Base-by-base conservation (phyloP, 2,113 vertebrate species). In the Phaethon lepturus region DNA sequence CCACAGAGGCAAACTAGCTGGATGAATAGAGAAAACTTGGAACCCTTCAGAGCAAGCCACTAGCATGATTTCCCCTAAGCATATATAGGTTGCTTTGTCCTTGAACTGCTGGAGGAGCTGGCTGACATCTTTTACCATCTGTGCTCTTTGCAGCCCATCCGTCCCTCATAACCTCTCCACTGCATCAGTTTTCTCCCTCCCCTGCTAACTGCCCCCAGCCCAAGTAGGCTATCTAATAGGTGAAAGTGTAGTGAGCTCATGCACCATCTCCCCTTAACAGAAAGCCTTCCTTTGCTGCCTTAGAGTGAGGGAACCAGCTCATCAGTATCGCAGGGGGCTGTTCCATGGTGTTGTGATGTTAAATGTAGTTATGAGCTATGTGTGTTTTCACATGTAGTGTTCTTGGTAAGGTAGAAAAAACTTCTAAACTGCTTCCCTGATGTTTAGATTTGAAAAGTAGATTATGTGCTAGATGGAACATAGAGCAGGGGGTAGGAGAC, bases 361-460 rank as follows among this genome's bases (percentile, higher is more conserved):
- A 16, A 38, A 3, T 1, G 28, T 6, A 29, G 31, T 2, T 24
- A 82, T 62, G 59, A 79, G 63, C 72, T 74, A 1, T 19, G 35
- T 9, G 9, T 13, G 23, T 2, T 88, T 73, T 17, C 64, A 31
- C 1, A 0, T 16, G 13, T 35, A 6, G 9, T 0, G 0, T 24
- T 68, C 40, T 35, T 58, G 62, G 12, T 64, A 16, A 0, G n/a
- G 73, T 26, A 84, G 72, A 42, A 86, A 38, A 3, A 45, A 11
- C 68, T 84, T 68, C 6, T 17, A 25, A 63, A 62, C 4, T 72
- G 10, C 28, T 55, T 31, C 11, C 42, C 56, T n/a, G 9, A 8
- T 42, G 47, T 8, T 89, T 23, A 7, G 40, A 23, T 42, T 18
- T 62, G 55, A 52, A 66, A 85, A 77, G 40, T 38, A 75, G 66